A percentile compares a stretch with the other conserved stretches of the same genome.
phyloP scores from a whole-genome alignment of 2,113 vertebrate species.

The Hemiprocne comata region DNA sequence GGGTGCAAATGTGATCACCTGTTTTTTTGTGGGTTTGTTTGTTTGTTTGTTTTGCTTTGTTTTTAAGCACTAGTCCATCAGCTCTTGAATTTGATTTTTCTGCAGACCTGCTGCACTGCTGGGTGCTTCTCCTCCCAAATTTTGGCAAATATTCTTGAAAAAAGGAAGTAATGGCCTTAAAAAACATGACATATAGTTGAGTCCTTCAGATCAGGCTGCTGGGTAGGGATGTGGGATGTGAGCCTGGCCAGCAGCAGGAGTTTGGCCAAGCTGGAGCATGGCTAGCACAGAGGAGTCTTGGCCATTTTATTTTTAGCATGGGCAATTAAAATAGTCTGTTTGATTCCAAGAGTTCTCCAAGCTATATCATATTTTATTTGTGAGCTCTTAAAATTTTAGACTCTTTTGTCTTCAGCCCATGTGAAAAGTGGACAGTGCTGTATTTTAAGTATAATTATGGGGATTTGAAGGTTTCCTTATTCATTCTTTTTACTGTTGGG shows the following conservation, averaged over 20 bases:
- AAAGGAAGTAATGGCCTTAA: neutral
- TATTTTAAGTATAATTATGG: neutral
- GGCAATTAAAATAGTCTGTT: neutral
- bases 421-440: neutral
- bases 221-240: accelerated
- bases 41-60: neutral
- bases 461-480: neutral
- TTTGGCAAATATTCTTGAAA: neutral
- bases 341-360: neutral
- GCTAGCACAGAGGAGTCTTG: neutral
- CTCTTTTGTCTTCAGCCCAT: neutral
- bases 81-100: neutral
- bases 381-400: neutral
- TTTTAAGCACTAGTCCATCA: neutral
- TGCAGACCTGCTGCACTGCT: neutral
- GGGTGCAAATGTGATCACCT: neutral
- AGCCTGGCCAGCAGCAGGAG: neutral
- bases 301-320: neutral
- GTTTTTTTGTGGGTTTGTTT: neutral
- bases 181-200: neutral
- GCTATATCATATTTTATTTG: neutral
- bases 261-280: neutral
- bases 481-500: neutral
- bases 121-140: neutral
- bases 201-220: neutral